Percentiles rank a stretch among this genome's conserved stretches.
Conservation (phyloP, 2,888 invertebrate species). For the Cataglyphis livida region DNA sequence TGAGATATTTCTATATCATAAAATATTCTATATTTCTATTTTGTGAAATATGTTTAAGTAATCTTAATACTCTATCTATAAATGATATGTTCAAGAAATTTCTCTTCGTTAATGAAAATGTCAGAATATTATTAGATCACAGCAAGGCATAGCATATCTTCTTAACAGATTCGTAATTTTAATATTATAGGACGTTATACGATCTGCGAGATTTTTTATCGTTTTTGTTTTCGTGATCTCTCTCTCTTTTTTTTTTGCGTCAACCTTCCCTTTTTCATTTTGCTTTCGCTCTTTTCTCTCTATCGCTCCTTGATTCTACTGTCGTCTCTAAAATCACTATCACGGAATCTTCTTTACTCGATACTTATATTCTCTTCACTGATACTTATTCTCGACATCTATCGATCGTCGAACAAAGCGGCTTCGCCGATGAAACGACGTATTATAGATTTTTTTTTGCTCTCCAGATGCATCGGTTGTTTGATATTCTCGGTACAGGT, state of each 20-base stretch:
- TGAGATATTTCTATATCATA: no score
- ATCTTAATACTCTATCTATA: background rate
- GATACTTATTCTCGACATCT: slow-evolving; percentile 32
- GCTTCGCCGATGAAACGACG: slow-evolving; percentile 54
- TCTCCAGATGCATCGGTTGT: slow-evolving; percentile 54
- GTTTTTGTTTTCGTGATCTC: slow-evolving; percentile 15
- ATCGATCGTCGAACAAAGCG: slow-evolving; percentile 60
- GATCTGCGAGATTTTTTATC: slow-evolving; percentile 4
- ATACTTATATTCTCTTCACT: slow-evolving; percentile 20
- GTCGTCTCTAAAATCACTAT: slow-evolving; percentile 48
- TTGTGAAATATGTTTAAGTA: background rate
- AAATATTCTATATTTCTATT: background rate
- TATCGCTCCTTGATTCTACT: slow-evolving; percentile 42
- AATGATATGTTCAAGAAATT: background rate
- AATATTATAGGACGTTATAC: background rate
- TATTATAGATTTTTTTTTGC: slow-evolving; percentile 48
- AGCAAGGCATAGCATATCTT: background rate
- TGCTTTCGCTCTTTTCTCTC: slow-evolving; percentile 1
- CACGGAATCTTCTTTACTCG: background rate
- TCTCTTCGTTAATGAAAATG: background rate
- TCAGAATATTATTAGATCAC: background rate
- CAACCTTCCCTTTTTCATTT: background rate
- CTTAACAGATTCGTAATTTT: background rate
- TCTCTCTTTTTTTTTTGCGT: slow-evolving; percentile 1
- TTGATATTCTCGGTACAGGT: slow-evolving; percentile 61